Evolutionary conservation across 2,113 vertebrate species (phyloP).

Genomic region (Lycocorax pyrrhopterus): DNA sequence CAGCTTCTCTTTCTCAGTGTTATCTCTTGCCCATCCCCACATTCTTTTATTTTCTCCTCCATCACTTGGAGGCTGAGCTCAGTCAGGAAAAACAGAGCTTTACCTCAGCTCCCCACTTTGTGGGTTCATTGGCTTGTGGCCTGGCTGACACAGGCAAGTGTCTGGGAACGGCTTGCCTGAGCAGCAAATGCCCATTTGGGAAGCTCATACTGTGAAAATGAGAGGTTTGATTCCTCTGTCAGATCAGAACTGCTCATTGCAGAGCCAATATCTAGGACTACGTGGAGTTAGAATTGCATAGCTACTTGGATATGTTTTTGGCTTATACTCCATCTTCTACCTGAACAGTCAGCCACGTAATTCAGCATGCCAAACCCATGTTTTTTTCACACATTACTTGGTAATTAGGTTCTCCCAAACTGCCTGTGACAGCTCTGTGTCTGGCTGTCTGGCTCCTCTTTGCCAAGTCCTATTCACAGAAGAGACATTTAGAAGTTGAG

Average conservation of each 20-base stretch:
- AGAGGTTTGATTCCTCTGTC: neutral
- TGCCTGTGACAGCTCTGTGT: neutral
- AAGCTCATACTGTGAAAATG: neutral
- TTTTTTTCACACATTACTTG: neutral
- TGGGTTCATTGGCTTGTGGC: neutral
- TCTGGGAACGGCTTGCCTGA: neutral
- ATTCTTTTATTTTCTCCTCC: neutral
- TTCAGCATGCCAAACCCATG: neutral
- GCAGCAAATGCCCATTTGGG: neutral
- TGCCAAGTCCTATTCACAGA: neutral
- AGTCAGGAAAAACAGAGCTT: neutral
- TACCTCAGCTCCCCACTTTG: neutral
- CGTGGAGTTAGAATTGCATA: neutral
- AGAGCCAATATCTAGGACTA: neutral
- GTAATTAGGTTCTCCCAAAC: neutral
- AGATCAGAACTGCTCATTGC: neutral
- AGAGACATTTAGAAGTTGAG: neutral
- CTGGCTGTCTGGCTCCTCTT: neutral
- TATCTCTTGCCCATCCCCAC: neutral
- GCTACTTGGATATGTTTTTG: neutral
- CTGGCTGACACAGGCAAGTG: neutral
- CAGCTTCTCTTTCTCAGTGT: neutral
- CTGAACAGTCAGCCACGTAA: neutral
- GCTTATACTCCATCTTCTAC: neutral
- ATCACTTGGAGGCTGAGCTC: neutral